Conservation (phyloP, 2,797 vertebrate genomes). For the Sarcophilus harrisii region DNA sequence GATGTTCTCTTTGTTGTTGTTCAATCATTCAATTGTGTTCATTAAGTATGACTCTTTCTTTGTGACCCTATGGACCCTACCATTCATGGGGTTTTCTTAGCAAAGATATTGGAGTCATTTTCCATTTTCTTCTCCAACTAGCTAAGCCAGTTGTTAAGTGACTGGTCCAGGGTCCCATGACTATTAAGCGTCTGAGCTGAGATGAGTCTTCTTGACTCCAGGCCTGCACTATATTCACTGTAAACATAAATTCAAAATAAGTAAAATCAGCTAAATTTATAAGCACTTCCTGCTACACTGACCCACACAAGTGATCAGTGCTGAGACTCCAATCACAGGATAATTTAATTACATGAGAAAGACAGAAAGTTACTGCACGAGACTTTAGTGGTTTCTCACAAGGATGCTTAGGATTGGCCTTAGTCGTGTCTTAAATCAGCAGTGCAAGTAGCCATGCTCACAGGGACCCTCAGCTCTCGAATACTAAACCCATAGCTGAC, state of each 20-base stretch:
- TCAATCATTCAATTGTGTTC: neutral
- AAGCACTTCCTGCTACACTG: neutral
- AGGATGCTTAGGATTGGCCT: neutral
- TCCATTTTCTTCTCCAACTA: neutral
- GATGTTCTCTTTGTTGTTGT: neutral
- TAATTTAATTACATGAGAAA: neutral
- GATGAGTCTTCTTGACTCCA: neutral
- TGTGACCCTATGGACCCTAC: neutral
- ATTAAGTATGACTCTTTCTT: neutral
- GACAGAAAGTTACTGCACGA: neutral
- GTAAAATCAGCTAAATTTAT: neutral
- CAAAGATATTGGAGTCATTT: neutral
- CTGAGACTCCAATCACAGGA: neutral
- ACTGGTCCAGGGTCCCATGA: neutral
- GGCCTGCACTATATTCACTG: neutral
- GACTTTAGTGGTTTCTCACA: neutral
- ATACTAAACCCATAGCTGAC: neutral
- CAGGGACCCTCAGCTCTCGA: neutral
- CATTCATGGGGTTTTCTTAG: neutral
- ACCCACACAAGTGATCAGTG: neutral
- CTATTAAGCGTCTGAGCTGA: neutral
- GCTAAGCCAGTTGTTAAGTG: neutral
- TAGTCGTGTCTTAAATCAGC: neutral
- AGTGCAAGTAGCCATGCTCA: neutral
- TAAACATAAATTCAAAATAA: neutral